These are phyloP conservation scores for Okapia johnstoni DNA, from an alignment of 2,113 vertebrate species.

Conservation along the genomic window DNA sequence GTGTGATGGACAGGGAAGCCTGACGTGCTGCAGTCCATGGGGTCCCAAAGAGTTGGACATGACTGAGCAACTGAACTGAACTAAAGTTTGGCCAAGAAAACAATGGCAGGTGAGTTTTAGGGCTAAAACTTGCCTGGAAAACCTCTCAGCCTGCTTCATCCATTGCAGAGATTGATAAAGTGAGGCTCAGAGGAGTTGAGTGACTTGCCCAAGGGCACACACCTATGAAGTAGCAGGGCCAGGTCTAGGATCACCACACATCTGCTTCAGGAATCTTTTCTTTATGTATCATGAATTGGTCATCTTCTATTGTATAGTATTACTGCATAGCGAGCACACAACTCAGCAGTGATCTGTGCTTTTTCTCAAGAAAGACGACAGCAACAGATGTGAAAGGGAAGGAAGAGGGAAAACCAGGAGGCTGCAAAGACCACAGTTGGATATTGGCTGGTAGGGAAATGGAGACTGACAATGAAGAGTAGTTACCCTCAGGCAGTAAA, in stretches of 20 bases:
- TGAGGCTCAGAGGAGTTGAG: background rate
- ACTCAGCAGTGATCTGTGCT: background rate
- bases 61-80: background rate
- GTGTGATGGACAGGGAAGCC: background rate
- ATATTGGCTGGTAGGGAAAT: background rate
- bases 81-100: background rate
- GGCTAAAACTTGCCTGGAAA: background rate
- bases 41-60: background rate
- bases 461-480: background rate
- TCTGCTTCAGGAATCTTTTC: background rate
- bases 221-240: background rate
- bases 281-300: fast-evolving
- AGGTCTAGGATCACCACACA: background rate
- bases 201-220: background rate
- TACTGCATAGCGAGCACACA: background rate
- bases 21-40: background rate
- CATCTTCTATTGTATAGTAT: background rate
- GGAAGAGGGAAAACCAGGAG: background rate
- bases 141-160: background rate
- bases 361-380: background rate
- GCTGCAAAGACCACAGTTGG: background rate
- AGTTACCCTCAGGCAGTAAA: background rate
- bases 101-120: background rate
- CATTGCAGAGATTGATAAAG: background rate
- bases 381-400: background rate